These are phyloP conservation scores for Apeltes quadracus DNA, from an alignment of 2,113 vertebrate species.

Conservation along the genomic window DNA sequence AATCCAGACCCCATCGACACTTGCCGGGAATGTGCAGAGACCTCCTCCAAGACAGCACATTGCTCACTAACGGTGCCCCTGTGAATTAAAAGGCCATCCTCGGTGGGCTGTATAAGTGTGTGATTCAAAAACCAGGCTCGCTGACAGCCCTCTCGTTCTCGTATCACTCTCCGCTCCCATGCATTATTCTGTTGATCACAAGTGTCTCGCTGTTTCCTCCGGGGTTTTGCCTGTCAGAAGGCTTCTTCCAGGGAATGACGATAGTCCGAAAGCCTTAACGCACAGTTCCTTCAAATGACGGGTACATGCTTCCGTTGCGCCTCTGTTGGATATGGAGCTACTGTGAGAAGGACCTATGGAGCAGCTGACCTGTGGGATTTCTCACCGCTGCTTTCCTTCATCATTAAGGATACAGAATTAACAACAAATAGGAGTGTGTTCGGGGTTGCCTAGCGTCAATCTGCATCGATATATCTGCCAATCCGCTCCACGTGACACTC, in stretches of 20 bases:
- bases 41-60: constrained; percentile 38
- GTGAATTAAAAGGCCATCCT: constrained; percentile 48
- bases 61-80: constrained; percentile 35
- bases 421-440: constrained; percentile 22
- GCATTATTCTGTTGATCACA: constrained; percentile 35
- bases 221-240: constrained; percentile 31
- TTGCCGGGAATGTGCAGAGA: constrained; percentile 37
- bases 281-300: constrained; percentile 16
- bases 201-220: constrained; percentile 18
- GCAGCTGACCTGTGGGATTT: constrained; percentile 10
- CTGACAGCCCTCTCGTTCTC: constrained; percentile 35
- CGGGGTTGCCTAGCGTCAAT: constrained; percentile 23
- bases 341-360: background rate
- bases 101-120: constrained; percentile 8
- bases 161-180: constrained; percentile 24
- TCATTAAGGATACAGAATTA: constrained; percentile 34
- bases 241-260: constrained; percentile 35
- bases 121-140: constrained; percentile 50
- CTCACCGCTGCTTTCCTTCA: constrained; percentile 24
- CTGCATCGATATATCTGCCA: constrained; percentile 58
- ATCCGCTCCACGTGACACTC: constrained; percentile 65
- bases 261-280: constrained; percentile 31
- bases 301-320: constrained; percentile 16
- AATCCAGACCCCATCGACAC: constrained; percentile 60
- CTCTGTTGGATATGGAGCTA: background rate